These are phyloP conservation scores for Siphamia tubifer DNA, from an alignment of 2,113 vertebrate species.

Conservation along the genomic window DNA sequence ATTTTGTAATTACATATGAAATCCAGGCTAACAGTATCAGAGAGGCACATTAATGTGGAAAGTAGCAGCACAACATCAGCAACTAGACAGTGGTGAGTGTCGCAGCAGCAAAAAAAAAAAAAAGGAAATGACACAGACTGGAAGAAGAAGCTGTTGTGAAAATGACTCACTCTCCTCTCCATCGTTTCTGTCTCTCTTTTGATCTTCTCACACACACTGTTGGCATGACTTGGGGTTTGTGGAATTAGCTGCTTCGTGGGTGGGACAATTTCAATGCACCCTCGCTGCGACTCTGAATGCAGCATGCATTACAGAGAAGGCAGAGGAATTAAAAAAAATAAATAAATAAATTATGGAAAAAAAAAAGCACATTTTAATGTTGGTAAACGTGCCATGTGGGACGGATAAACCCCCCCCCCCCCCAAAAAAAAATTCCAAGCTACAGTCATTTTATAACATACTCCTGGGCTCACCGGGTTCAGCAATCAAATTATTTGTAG, in stretches of 20 bases:
- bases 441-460: background rate
- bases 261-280: background rate
- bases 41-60: slow-evolving; percentile 32
- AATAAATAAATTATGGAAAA: background rate
- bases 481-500: slow-evolving; percentile 8
- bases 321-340: background rate
- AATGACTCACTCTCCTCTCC: background rate
- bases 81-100: background rate
- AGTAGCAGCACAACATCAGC: background rate
- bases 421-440: background rate
- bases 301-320: background rate
- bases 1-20: too few relatives aligned
- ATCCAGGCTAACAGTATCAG: too few relatives aligned
- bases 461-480: background rate
- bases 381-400: background rate
- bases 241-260: background rate
- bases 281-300: background rate
- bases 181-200: background rate
- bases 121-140: background rate
- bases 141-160: slow-evolving; percentile 4
- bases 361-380: background rate
- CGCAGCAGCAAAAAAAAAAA: background rate
- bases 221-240: background rate
- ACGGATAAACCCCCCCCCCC: background rate
- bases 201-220: background rate